Conservation (phyloP, 1,140 invertebrate genomes). For the Panulirus ornatus region DNA sequence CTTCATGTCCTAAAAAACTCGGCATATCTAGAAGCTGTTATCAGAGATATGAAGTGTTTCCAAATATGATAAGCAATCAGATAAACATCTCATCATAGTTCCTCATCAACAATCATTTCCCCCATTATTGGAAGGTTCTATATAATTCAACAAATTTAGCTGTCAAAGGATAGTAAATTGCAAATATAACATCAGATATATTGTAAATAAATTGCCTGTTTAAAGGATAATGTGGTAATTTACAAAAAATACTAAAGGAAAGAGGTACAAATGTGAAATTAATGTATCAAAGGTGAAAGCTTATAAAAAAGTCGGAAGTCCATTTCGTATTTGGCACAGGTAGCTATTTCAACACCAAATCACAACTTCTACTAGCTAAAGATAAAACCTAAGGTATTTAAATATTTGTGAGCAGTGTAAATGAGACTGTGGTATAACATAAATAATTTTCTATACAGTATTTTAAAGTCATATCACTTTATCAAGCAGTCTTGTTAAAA, state of each 20-base stretch:
- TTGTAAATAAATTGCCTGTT: background rate
- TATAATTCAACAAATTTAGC: too few relatives aligned
- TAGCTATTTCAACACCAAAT: conserved; percentile 27
- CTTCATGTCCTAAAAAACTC: too few relatives aligned
- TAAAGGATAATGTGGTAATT: conserved; percentile 14
- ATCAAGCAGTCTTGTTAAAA: background rate
- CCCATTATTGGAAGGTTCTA: too few relatives aligned
- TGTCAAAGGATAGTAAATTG: too few relatives aligned
- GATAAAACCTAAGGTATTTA: background rate
- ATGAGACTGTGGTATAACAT: background rate
- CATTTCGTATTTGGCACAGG: conserved; percentile 28
- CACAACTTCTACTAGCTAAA: background rate
- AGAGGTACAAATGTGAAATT: conserved; percentile 12
- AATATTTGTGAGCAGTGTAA: background rate
- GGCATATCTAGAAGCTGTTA: too few relatives aligned
- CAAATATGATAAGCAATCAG: too few relatives aligned
- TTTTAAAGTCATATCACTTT: background rate
- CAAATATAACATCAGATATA: background rate
- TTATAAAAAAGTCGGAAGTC: conserved; percentile 7
- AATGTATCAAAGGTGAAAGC: background rate
- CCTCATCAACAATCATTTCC: too few relatives aligned
- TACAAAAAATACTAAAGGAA: background rate
- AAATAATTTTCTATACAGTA: conserved; percentile 48
- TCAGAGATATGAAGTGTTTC: too few relatives aligned
- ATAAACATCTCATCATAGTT: too few relatives aligned